Percentiles rank a stretch among this genome's conserved stretches.
Evolutionary conservation across 2,888 invertebrate species (phyloP).

Genomic region (Odontomyia ornata): DNA sequence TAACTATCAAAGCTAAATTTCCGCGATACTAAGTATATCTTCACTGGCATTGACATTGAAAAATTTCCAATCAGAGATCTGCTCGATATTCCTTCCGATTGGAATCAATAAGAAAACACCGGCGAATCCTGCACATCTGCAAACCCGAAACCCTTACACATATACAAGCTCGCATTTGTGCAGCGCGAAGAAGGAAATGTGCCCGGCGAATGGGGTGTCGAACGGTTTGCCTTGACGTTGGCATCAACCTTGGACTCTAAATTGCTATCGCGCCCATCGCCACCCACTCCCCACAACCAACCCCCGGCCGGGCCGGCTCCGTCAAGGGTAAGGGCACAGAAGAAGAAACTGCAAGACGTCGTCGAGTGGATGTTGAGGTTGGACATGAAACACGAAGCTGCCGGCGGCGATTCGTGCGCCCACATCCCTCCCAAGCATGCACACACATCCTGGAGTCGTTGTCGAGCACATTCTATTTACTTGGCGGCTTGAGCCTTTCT

Average conservation of each 20-base stretch:
- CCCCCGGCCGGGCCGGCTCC: neutral
- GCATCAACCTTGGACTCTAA: conserved; percentile 25
- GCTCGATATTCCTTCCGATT: too few species aligned
- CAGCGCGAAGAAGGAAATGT: neutral
- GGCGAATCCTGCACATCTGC: too few species aligned
- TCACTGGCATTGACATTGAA: too few species aligned
- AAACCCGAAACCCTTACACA: too few species aligned
- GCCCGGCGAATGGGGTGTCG: conserved; percentile 6
- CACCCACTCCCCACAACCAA: neutral
- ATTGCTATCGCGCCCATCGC: neutral
- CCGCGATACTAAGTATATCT: too few species aligned
- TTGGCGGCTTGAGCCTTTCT: neutral
- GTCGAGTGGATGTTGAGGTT: conserved; percentile 9
- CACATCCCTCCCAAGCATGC: neutral
- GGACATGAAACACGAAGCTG: conserved; percentile 14
- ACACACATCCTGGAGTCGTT: too few species aligned
- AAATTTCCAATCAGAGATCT: too few species aligned
- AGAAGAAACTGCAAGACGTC: neutral
- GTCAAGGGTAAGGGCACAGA: neutral
- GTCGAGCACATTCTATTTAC: neutral
- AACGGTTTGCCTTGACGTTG: conserved; percentile 25
- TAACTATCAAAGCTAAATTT: too few species aligned
- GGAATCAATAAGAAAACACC: too few species aligned
- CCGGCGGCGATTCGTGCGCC: neutral
- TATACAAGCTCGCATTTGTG: too few species aligned